Base-by-base conservation (phyloP, 2,113 vertebrate species). In the Coturnix japonica region DNA sequence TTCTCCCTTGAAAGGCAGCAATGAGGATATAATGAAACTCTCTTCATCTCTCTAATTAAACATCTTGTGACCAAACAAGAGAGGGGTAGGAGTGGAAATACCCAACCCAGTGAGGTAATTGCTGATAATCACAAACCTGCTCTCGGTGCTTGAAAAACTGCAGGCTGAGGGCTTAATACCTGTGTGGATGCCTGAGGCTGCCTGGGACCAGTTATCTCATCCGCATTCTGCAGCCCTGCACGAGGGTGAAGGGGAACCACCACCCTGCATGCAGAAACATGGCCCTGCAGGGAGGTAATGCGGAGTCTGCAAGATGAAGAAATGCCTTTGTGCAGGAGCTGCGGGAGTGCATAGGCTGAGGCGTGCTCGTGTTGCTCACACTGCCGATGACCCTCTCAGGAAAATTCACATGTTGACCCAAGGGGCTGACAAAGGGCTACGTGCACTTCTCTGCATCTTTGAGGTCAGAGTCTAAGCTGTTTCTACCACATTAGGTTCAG, bases 21-120 rank as follows among this genome's bases (percentile, higher is more conserved):
- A 76, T 31, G 74, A 91, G 89, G 85, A 80, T 43, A 53, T 73
- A 74, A 92, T n/a, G 81, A 96, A 94, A 94, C 30, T 57, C 51
- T 85, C 81, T 70, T 93, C 74, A 64, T 91, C 74, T 92, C 92
- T 80, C 56, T 95, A 94, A 95, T 95, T 87, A 94, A 93, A 60
- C 18, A 9, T 74, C 78, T 92, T 87, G 92, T 93, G 92, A 93
- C 91, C 92, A 82, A 94, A 85, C 63, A 35, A 77, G 91, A 94
- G 71, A 82, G 30, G 43, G 72, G 56, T 92, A 89, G 89, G 66
- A 94, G 74, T 93, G 78, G 95, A 94, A 95, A 96, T 94, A 90
- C 90, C 90, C 93, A 89, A 2, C 70, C 41, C 83, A 28, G 63
- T 47, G 39, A 79, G 81, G 84, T 94, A 89, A 94, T 95, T 89